A percentile compares a stretch with the other conserved stretches of the same genome.
phyloP scores from a whole-genome alignment of 2,888 invertebrate species.

The Terebella lapidaria region DNA sequence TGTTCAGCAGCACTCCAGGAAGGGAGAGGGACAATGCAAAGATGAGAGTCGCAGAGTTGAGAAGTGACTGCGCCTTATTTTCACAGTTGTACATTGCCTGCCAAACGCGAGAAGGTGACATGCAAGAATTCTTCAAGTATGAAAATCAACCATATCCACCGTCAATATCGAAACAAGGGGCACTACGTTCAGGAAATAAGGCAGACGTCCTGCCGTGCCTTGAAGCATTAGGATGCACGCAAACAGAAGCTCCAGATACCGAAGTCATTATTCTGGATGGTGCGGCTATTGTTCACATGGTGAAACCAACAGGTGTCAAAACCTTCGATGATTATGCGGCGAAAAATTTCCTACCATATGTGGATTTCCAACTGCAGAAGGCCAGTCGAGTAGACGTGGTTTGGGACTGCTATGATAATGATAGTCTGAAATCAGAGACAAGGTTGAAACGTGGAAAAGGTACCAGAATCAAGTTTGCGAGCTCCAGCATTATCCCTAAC shows the following conservation, averaged over 20 bases:
- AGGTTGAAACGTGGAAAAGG: conserved; percentile 6
- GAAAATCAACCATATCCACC: too few relatives aligned
- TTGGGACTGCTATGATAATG: conserved; percentile 14
- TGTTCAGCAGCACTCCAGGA: too few relatives aligned
- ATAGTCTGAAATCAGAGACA: conserved; percentile 14
- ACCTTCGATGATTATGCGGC: background rate
- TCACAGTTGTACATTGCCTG: conserved; percentile 1
- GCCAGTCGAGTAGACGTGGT: conserved; percentile 15
- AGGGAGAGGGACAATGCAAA: too few relatives aligned
- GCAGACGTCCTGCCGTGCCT: background rate
- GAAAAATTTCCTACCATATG: conserved; percentile 11
- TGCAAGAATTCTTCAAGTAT: conserved; percentile 1
- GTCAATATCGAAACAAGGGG: too few relatives aligned
- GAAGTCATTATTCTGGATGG: conserved; percentile 6
- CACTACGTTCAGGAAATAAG: background rate
- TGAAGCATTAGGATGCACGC: background rate
- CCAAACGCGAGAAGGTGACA: conserved; percentile 1
- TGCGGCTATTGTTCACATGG: background rate
- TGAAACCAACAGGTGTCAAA: too few relatives aligned
- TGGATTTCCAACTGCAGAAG: conserved; percentile 5
- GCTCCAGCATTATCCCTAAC: conserved; percentile 6
- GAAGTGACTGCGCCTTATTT: conserved; percentile 1
- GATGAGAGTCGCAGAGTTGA: too few relatives aligned
- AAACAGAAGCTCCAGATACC: background rate
- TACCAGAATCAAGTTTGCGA: conserved; percentile 1